These are phyloP conservation scores for Phytoseiulus persimilis DNA, from an alignment of 2,888 invertebrate genomes.

Conservation along the genomic window DNA sequence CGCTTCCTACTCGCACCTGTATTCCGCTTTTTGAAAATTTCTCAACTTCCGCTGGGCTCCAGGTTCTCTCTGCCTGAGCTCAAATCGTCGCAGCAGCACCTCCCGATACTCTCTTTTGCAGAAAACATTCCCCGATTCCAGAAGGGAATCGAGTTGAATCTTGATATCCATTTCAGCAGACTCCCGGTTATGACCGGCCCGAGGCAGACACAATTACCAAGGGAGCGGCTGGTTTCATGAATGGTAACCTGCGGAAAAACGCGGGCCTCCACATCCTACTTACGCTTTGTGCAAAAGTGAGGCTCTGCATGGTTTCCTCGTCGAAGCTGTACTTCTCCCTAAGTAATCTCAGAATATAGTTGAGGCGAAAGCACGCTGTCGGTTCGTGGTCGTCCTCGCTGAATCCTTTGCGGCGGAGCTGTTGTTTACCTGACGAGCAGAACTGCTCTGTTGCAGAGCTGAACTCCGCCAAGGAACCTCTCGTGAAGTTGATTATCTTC, in stretches of 20 bases:
- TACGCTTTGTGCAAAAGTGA: constrained; percentile 25
- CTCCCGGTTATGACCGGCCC: too few relatives aligned
- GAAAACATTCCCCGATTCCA: too few relatives aligned
- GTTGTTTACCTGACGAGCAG: constrained; percentile 14
- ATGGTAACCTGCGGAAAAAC: too few relatives aligned
- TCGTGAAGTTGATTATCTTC: constrained; percentile 19
- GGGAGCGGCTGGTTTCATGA: too few relatives aligned
- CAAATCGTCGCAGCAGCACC: neutral
- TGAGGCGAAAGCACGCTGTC: constrained; percentile 31
- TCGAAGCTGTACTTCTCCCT: constrained; percentile 27
- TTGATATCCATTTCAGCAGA: too few relatives aligned
- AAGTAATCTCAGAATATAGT: constrained; percentile 8
- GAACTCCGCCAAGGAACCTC: constrained; percentile 16
- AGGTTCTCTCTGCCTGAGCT: neutral
- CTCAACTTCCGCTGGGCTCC: too few relatives aligned
- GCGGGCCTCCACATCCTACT: neutral
- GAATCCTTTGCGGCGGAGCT: neutral
- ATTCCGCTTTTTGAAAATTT: neutral
- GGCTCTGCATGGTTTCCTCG: constrained; percentile 28
- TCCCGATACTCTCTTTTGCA: neutral
- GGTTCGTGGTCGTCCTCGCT: constrained; percentile 15
- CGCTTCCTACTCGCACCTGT: too few relatives aligned
- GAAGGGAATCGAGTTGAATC: too few relatives aligned
- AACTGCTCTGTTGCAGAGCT: constrained; percentile 11
- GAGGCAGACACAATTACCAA: too few relatives aligned